phyloP scores from a whole-genome alignment of 2,797 vertebrate genomes.

The Trachurus trachurus region DNA sequence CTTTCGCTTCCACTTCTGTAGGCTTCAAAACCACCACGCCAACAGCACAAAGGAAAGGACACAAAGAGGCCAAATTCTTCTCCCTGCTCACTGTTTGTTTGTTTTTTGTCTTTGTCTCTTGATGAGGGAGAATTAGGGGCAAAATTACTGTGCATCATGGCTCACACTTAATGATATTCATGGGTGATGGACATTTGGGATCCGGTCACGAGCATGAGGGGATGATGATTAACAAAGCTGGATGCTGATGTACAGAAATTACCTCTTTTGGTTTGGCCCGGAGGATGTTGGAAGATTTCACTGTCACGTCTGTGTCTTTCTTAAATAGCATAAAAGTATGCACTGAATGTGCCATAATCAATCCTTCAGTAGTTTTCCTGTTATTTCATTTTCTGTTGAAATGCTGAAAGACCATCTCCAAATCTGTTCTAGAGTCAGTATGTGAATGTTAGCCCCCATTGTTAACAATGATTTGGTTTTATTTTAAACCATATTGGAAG shows the following conservation, averaged over 20 bases:
- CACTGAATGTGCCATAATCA: not conserved
- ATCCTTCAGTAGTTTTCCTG: not conserved
- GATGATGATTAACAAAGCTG: slow-evolving; percentile 37
- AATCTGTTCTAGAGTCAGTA: not conserved
- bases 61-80: slow-evolving; percentile 67
- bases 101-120: slow-evolving; percentile 73
- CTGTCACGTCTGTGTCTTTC: not conserved
- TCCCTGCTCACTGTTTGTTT: slow-evolving; percentile 31
- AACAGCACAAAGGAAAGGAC: slow-evolving; percentile 71
- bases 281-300: slow-evolving; percentile 8
- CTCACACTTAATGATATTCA: slow-evolving; percentile 74
- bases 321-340: not conserved
- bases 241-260: slow-evolving; percentile 30
- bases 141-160: slow-evolving; percentile 84
- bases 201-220: slow-evolving; percentile 28
- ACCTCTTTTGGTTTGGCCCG: slow-evolving; percentile 21
- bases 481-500: slow-evolving; percentile 4
- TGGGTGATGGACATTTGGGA: slow-evolving; percentile 39
- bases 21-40: slow-evolving; percentile 79
- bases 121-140: slow-evolving; percentile 81
- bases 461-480: slow-evolving; percentile 19
- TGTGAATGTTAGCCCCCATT: not conserved
- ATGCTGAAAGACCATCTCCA: not conserved
- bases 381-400: no score
- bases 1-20: slow-evolving; percentile 83